Percentiles rank a stretch among this genome's conserved stretches.
These are phyloP conservation scores for Chamaea fasciata DNA, from an alignment of 2,113 vertebrate genomes.

Conservation along the genomic window DNA sequence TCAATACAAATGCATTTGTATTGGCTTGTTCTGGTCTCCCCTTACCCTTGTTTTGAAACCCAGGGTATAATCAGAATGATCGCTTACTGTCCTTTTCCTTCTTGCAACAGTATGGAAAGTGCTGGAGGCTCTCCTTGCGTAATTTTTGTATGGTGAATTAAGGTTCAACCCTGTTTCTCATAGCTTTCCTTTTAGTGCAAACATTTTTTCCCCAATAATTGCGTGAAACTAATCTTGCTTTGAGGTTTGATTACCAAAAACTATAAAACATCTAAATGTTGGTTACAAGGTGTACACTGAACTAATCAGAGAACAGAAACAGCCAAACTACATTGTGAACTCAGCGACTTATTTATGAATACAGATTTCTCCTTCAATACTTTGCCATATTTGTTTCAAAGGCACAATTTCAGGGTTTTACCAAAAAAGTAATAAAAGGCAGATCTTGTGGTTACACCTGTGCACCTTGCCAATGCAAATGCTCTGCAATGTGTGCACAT, in stretches of 20 bases:
- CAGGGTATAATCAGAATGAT: not conserved
- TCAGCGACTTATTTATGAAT: not conserved
- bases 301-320: not conserved
- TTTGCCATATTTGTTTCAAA: not conserved
- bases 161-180: not conserved
- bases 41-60: not conserved
- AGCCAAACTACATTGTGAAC: not conserved
- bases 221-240: not conserved
- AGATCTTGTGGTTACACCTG: not conserved
- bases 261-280: not conserved
- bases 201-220: not conserved
- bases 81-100: not conserved
- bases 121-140: not conserved
- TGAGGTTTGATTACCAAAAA: not conserved
- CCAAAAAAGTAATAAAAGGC: not conserved
- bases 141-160: not conserved
- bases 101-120: not conserved
- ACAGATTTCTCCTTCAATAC: not conserved
- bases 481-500: rapidly evolving
- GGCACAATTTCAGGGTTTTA: not conserved
- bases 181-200: not conserved
- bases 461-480: not conserved
- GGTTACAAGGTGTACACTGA: not conserved
- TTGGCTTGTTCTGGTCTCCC: not conserved
- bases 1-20: not conserved